Evolutionary conservation across 2,113 vertebrate species (phyloP).

Genomic region (Sphaerodactylus townsendi): DNA sequence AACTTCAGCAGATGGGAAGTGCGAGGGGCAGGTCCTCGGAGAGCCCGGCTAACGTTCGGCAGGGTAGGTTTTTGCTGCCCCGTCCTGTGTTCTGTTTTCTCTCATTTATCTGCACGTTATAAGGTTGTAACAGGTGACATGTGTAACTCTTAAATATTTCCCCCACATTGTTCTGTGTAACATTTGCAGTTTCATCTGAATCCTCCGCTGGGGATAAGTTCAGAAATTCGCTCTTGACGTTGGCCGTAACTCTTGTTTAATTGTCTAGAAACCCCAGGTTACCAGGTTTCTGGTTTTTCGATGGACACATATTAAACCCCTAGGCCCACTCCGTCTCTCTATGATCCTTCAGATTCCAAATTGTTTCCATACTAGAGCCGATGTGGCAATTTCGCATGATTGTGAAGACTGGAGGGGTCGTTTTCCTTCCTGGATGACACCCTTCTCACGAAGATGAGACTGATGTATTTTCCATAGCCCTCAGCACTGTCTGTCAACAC

Average conservation of each 20-base stretch:
- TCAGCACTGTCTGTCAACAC: too few relatives aligned
- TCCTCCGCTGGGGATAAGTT: constrained; percentile 4
- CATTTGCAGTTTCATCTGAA: constrained; percentile 16
- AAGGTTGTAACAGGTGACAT: background rate
- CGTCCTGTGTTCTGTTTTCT: background rate
- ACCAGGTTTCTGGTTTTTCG: background rate
- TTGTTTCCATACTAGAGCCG: too few relatives aligned
- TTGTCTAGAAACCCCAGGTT: constrained; percentile 12
- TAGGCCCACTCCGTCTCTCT: fast-evolving
- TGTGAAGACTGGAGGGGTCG: too few relatives aligned
- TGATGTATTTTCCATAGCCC: too few relatives aligned
- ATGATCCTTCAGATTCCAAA: background rate
- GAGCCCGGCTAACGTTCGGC: background rate
- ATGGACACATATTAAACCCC: background rate
- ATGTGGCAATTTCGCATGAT: too few relatives aligned
- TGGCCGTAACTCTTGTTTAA: constrained; percentile 19
- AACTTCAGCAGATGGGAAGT: too few relatives aligned
- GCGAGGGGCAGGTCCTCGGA: background rate
- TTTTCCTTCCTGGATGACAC: too few relatives aligned
- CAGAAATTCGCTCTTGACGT: constrained; percentile 17
- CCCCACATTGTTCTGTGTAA: constrained; percentile 7
- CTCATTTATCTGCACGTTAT: background rate
- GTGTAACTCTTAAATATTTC: constrained; percentile 25
- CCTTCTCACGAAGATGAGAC: too few relatives aligned
- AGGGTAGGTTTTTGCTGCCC: background rate